Base-by-base conservation (phyloP, 2,113 vertebrate species). In the Danionella cerebrum region DNA sequence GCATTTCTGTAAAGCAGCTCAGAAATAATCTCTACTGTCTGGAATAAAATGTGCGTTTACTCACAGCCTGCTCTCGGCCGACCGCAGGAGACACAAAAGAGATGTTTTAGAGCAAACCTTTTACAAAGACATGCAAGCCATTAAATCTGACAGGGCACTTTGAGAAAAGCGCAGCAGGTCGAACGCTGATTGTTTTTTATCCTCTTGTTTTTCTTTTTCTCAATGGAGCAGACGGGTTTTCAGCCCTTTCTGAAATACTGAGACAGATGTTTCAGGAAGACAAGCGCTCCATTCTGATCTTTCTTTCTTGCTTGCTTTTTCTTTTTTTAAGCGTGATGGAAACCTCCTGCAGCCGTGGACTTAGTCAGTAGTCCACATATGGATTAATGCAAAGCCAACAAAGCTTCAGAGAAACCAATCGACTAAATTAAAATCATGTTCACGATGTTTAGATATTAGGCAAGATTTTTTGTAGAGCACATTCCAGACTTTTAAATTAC, bases 231-330 rank as follows among this genome's bases (percentile, higher is more conserved):
- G 82, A 80, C 84, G 81, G 79, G 42, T 29, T 44, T 45, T 76
- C 70, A 77, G 73, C 67, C 77, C n/a, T 13, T 65, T 50, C 65
- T 72, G 75, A 78, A 84, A 82, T 82, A 76, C 70, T 65, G 65
- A 22, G 75, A 63, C 80, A 85, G 82, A 88, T 86, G 80, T 85
- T 85, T 58, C 54, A 71, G 47, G 42, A 68, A 74, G 68, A 74
- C 50, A 69, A 73, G 72, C 70, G 83, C 74, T 76, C 63, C 51
- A 79, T 79, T 71, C 76, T 70, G 21, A 71, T 72, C 75, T 81
- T 48, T 78, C 81, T 77, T 76, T 60, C 38, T 71, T 76, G 42
- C 25, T 31, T 58, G 33, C 3, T 25, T n/a, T 1, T 19, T 62
- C 45, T 11, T 73, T 81, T 78, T 79, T 59, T 42, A 66, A 69